Evolutionary conservation across 1,140 invertebrate genomes (phyloP).

Genomic region (Arctopsyche grandis): DNA sequence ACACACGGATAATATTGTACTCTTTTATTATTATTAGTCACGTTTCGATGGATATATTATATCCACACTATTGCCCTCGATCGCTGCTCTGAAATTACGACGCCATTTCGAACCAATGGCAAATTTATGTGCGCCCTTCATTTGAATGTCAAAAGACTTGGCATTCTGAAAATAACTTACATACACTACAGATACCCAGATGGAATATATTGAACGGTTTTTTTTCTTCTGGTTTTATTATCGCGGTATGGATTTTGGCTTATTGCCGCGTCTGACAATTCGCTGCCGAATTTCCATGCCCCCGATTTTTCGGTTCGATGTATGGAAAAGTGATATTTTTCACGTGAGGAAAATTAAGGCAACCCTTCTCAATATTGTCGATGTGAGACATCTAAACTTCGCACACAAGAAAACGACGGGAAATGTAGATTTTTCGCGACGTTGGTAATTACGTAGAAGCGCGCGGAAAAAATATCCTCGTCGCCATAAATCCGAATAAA

Average conservation of each 20-base stretch:
- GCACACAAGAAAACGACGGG: not conserved
- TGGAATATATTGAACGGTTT: not conserved
- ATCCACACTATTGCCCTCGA: no score
- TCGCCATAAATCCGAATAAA: no score
- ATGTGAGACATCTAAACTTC: not conserved
- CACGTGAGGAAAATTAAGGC: not conserved
- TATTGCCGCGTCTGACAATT: constrained; percentile 15
- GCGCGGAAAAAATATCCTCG: no score
- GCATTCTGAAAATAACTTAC: no score
- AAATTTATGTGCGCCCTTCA: no score
- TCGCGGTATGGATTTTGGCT: not conserved
- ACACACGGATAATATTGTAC: not conserved
- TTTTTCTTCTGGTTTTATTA: not conserved
- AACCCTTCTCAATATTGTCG: not conserved
- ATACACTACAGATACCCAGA: not conserved
- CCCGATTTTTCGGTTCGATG: not conserved
- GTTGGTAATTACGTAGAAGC: no score
- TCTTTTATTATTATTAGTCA: not conserved
- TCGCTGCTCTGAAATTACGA: no score
- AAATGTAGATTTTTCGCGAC: no score
- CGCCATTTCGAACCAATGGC: no score
- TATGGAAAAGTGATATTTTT: not conserved
- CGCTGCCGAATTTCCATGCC: not conserved
- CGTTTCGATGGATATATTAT: not conserved
- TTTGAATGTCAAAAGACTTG: no score